Evolutionary conservation across 2,113 vertebrate genomes (phyloP), one percentile per base, ranked within the genome.

Genomic region (Synodontis membranacea): DNA sequence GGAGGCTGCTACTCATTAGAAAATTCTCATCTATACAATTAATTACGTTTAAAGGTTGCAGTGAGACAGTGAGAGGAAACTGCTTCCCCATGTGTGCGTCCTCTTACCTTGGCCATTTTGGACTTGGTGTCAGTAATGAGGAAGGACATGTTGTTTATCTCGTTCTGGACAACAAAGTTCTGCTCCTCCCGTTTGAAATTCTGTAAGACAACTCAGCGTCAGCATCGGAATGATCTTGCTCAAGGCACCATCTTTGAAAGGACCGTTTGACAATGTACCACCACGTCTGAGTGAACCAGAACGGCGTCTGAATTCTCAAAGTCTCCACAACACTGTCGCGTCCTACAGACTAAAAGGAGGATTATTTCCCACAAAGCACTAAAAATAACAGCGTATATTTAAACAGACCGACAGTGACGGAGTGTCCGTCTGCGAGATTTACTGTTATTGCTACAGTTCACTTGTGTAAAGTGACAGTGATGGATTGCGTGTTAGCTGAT

Each of bases 121-220:
- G 97, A 98, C 91, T 98, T 99, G 82, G 97, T 97, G 85, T 99
- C 97, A 37, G 96, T 96, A 88, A 99, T 98, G 76, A 99, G 97
- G 91, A 99, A 99, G 31, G 97, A 98, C 97, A 99, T 99, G 82
- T 99, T 99, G 95, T 99, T 99, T 94, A 99, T 99, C 93, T 99
- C 98, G 91, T 99, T 99, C 93, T 98, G 97, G 60, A 99, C 97
- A 83, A 99, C 98, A 72, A 99, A 99, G 90, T 99, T 99, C 92
- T 99, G 98, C 66, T 99, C 98, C 91, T 99, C 98, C 76, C 98
- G 95, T 93, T 98, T 99, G 93, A 99, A 99, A 94, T 99, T 99
- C 98, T 99, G 91, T 0, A 86, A 91, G 91, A 86, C 7, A 89
- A 54, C 28, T 17, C 31, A 4, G 23, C 7, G 1, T 64, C 44